Percentiles rank a stretch among this genome's conserved stretches.
These are phyloP conservation scores for Cerastoderma edule DNA, from an alignment of 2,888 invertebrate genomes.

Conservation along the genomic window DNA sequence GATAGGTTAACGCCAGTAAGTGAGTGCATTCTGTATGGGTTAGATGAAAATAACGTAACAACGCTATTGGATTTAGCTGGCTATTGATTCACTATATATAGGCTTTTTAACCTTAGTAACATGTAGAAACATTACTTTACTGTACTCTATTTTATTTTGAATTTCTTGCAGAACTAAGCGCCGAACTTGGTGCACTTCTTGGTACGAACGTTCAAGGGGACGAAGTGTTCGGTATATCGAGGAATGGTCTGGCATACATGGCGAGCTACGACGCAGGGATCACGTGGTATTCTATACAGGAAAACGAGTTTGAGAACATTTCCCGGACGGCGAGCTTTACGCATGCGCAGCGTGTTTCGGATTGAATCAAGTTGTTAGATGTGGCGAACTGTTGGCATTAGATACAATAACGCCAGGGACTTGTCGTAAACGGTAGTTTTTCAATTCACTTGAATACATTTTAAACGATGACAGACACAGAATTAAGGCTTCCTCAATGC, in stretches of 20 bases:
- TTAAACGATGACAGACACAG: too few species aligned
- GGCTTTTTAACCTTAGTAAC: too few species aligned
- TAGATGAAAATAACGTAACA: neutral
- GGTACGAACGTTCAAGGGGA: neutral
- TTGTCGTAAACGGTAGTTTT: too few species aligned
- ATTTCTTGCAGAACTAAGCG: constrained; percentile 9
- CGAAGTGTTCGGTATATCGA: constrained; percentile 23
- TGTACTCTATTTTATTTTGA: neutral
- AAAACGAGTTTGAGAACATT: neutral
- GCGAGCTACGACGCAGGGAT: constrained; percentile 8
- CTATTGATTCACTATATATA: neutral
- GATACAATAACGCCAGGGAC: too few species aligned
- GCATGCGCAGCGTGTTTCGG: neutral
- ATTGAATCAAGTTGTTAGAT: too few species aligned
- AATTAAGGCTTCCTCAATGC: too few species aligned
- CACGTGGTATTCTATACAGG: constrained; percentile 8
- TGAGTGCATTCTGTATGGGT: neutral
- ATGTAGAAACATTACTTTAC: too few species aligned
- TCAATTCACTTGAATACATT: too few species aligned
- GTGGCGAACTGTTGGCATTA: too few species aligned
- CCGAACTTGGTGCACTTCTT: constrained; percentile 8
- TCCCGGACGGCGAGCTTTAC: neutral
- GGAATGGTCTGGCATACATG: constrained; percentile 28
- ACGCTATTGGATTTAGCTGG: neutral
- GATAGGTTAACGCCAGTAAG: neutral